phyloP scores from a whole-genome alignment of 2,113 vertebrate genomes.

The Sinocyclocheilus rhinocerous region DNA sequence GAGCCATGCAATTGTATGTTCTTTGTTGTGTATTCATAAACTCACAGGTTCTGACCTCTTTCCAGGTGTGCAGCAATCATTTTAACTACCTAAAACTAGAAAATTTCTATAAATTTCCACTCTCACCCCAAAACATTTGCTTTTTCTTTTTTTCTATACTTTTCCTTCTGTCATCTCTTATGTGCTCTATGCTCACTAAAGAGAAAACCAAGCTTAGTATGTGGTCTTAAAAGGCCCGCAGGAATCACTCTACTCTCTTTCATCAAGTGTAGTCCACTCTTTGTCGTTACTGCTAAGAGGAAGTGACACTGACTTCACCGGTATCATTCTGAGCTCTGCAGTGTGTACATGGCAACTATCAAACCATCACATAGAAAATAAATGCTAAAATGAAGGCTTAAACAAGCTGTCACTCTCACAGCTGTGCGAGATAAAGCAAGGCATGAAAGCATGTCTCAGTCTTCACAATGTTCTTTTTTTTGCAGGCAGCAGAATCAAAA shows the following conservation, averaged over 20 bases:
- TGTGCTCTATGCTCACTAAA: background rate
- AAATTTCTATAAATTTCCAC: no score
- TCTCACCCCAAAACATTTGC: background rate
- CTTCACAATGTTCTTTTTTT: background rate
- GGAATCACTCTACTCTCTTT: constrained; percentile 19
- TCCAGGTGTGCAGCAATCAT: no score
- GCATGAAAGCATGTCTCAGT: background rate
- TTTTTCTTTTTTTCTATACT: background rate
- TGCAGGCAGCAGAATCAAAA: constrained; percentile 8
- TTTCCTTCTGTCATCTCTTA: background rate
- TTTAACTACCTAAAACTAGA: no score
- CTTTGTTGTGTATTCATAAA: background rate
- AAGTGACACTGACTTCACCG: constrained; percentile 26
- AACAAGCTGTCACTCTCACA: constrained; percentile 30
- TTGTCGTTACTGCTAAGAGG: background rate
- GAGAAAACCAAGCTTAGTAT: background rate
- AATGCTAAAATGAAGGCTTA: constrained; percentile 15
- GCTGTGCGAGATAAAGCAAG: constrained; percentile 17
- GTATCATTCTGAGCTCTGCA: constrained; percentile 14
- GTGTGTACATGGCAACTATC: constrained; percentile 13
- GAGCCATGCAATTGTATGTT: background rate
- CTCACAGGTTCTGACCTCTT: background rate
- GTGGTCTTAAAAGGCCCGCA: constrained; percentile 6
- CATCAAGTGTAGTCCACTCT: constrained; percentile 1
- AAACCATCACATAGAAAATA: constrained; percentile 21